phyloP scores from a whole-genome alignment of 2,888 invertebrate species.

The Phyto melanocephala region DNA sequence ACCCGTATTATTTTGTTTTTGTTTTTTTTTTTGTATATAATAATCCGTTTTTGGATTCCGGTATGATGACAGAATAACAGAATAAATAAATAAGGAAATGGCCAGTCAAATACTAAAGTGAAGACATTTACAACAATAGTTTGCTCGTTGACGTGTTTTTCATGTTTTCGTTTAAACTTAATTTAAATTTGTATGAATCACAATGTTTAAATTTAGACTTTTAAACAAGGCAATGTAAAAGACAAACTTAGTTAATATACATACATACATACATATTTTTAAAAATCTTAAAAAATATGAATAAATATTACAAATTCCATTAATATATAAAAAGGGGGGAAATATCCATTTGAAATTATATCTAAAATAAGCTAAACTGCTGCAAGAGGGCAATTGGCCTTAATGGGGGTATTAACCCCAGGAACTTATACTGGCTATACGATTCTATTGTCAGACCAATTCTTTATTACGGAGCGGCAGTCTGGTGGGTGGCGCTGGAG shows the following conservation, averaged over 20 bases:
- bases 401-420: no score
- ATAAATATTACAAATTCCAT: not conserved
- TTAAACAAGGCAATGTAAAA: not conserved
- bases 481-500: no score
- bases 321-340: not conserved
- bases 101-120: constrained; percentile 1
- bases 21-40: not conserved
- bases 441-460: no score
- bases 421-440: no score
- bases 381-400: no score
- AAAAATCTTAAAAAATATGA: not conserved
- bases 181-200: constrained; percentile 33
- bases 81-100: constrained; percentile 41
- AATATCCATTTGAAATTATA: no score
- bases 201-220: not conserved
- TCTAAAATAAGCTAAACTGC: no score
- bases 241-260: not conserved
- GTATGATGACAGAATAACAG: constrained; percentile 42
- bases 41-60: constrained; percentile 46
- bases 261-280: not conserved
- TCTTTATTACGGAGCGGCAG: no score
- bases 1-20: not conserved
- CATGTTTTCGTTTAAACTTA: not conserved
- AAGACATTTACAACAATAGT: not conserved
- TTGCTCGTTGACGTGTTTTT: constrained; percentile 1